Evolutionary conservation across 2,113 vertebrate species (phyloP), one percentile per base, ranked within the genome.

Genomic region (Cynoglossus semilaevis): DNA sequence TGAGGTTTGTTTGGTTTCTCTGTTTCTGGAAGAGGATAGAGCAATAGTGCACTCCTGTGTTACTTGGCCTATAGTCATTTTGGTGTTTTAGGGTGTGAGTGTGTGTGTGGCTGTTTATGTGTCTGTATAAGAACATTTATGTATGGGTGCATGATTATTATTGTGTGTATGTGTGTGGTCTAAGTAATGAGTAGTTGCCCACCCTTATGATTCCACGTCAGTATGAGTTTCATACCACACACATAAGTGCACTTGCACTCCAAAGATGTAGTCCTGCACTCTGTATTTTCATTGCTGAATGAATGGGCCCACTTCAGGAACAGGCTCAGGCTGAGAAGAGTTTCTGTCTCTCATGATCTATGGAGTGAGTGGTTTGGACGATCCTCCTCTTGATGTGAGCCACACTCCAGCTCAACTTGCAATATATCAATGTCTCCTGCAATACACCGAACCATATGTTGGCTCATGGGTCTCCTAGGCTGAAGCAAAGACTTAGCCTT

Each of bases 371-470:
- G 70, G 70, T 81, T 79, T 82, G 70, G 78, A 76, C 55, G 44
- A 55, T 58, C 72, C 63, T 79, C 64, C 74, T 75, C 72, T 77
- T 82, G 74, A 82, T 74, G 76, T 59, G 74, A 82, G 72, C 72
- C 75, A 77, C 63, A 69, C 63, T 79, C 79, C 41, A 68, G 71
- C 81, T 65, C 52, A 47, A 62, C 71, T 65, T 22, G 67, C 70
- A 79, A 87, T 88, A 83, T 56, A 81, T 88, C 87, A 89, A 67
- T 83, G 85, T 89, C 73, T 51, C 18, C 63, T 19, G 58, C 54
- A 80, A 85, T 88, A 76, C 80, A 51, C 78, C 41, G 44, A 80
- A 83, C 80, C 82, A 88, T 89, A 87, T 88, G 86, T 88, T 61
- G 73, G 62, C 77, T 77, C 59, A 49, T 53, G 82, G 77, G 68